Conservation (phyloP, 2,888 invertebrate genomes). For the Cantharis rufa region DNA sequence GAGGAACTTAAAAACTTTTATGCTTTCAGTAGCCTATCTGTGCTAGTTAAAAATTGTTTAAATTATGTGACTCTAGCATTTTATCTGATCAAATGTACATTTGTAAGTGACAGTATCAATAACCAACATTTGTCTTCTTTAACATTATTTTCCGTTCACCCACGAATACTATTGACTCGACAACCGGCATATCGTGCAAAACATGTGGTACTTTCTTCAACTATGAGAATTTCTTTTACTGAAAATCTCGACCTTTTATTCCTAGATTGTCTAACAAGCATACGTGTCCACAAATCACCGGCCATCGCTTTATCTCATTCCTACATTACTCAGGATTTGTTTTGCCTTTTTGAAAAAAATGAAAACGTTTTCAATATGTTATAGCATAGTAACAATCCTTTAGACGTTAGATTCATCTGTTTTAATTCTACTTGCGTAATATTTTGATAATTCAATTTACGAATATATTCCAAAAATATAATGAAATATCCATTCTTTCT, state of each 20-base stretch:
- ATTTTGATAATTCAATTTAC: neutral
- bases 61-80: constrained; percentile 30
- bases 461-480: no score
- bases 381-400: neutral
- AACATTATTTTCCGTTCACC: constrained; percentile 37
- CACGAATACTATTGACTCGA: constrained; percentile 34
- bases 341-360: neutral
- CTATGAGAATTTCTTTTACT: constrained; percentile 24
- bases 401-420: neutral
- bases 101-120: constrained; percentile 52
- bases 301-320: constrained; percentile 17
- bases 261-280: constrained; percentile 24
- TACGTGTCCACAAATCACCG: constrained; percentile 21
- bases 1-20: neutral
- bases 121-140: constrained; percentile 49
- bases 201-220: constrained; percentile 30
- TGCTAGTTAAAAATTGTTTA: constrained; percentile 24
- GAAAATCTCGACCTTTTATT: constrained; percentile 23
- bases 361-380: neutral
- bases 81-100: constrained; percentile 47
- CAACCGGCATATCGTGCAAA: constrained; percentile 37
- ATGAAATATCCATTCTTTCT: no score
- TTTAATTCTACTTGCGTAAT: neutral
- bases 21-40: constrained; percentile 24
- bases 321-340: neutral